Percentiles rank a stretch among this genome's conserved stretches.
These are phyloP conservation scores for Lucilia sericata DNA, from an alignment of 1,140 invertebrate genomes.

Conservation along the genomic window DNA sequence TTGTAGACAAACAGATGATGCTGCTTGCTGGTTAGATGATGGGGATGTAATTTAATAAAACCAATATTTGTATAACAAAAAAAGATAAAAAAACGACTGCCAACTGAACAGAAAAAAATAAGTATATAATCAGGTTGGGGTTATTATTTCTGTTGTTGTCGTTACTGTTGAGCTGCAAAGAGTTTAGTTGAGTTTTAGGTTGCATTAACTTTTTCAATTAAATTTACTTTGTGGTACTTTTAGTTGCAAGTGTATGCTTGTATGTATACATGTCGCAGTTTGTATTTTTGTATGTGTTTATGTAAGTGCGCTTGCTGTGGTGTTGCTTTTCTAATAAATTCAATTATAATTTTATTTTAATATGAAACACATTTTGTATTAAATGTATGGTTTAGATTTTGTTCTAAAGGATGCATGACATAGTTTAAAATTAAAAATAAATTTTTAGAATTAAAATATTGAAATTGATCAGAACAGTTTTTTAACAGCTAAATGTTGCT, in stretches of 20 bases:
- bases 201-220: slow-evolving; percentile 24
- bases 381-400: not conserved
- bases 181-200: not conserved
- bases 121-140: not conserved
- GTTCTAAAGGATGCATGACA: not conserved
- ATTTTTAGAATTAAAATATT: not conserved
- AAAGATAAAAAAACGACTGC: not conserved
- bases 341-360: slow-evolving; percentile 12
- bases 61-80: slow-evolving; percentile 15
- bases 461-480: too few relatives aligned
- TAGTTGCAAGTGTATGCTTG: too few relatives aligned
- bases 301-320: not conserved
- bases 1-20: not conserved
- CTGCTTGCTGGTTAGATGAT: not conserved
- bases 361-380: not conserved
- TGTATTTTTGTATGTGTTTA: not conserved
- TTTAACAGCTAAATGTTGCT: too few relatives aligned
- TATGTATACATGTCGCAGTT: too few relatives aligned
- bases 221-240: slow-evolving; percentile 11
- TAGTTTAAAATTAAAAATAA: not conserved
- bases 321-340: slow-evolving; percentile 8
- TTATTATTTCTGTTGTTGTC: not conserved
- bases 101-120: not conserved
- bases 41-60: slow-evolving; percentile 13
- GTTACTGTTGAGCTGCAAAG: not conserved